Evolutionary conservation across 2,888 invertebrate species (phyloP).

Genomic region (Cephus pygmeus): DNA sequence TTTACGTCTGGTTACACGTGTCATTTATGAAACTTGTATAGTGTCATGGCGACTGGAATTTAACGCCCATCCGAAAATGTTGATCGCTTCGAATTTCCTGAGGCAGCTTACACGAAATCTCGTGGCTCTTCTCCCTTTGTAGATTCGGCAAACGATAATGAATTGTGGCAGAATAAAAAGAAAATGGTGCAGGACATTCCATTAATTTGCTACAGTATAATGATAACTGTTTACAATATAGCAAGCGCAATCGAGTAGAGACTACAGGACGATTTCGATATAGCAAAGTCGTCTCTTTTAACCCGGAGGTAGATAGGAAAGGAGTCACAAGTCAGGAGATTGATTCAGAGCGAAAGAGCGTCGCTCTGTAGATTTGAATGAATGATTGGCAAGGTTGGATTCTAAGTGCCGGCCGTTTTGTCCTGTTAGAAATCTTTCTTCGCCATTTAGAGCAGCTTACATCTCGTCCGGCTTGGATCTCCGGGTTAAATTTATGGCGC

Average conservation of each 20-base stretch:
- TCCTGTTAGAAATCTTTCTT: constrained; percentile 47
- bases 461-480: constrained; percentile 16
- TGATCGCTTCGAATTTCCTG: background rate
- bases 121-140: background rate
- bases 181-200: background rate
- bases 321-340: background rate
- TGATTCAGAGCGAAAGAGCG: constrained; percentile 6
- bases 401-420: constrained; percentile 38
- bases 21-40: background rate
- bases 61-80: background rate
- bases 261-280: background rate
- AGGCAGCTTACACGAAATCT: background rate
- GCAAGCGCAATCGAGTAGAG: background rate
- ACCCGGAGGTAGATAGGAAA: background rate
- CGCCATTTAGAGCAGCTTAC: constrained; percentile 44
- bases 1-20: background rate
- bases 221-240: background rate
- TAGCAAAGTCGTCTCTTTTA: background rate
- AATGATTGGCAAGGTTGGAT: constrained; percentile 42
- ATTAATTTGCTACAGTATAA: background rate
- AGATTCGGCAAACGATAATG: background rate
- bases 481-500: constrained; percentile 40
- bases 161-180: background rate
- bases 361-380: constrained; percentile 31
- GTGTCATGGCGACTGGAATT: background rate